A percentile compares a stretch with the other conserved stretches of the same genome.
Conservation (phyloP, 2,113 vertebrate species). For the Calypte anna region DNA sequence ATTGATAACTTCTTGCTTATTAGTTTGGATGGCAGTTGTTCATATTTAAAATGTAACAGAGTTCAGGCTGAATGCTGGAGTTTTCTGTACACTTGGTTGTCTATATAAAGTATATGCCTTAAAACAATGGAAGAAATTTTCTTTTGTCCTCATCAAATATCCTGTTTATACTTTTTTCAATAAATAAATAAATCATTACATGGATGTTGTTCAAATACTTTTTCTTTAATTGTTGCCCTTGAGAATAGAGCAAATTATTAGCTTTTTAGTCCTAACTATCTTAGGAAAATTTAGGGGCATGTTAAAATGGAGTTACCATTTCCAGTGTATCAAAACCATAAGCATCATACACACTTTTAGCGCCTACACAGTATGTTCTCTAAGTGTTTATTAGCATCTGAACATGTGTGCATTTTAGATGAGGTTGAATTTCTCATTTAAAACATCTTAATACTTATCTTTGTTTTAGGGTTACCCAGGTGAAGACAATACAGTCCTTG, state of each 20-base stretch:
- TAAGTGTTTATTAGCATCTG: not conserved
- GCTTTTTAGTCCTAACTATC: not conserved
- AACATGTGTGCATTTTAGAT: not conserved
- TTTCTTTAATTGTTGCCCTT: not conserved
- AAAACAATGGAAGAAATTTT: not conserved
- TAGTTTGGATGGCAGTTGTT: not conserved
- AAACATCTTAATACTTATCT: conserved; percentile 24
- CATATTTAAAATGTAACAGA: not conserved
- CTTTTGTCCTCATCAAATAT: not conserved
- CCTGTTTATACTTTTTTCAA: not conserved
- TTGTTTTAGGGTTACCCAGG: conserved; percentile 90
- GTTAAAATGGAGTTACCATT: not conserved
- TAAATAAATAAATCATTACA: not conserved
- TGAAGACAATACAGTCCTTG: conserved; percentile 86
- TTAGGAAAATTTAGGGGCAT: not conserved
- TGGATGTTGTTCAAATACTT: not conserved
- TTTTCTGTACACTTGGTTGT: not conserved
- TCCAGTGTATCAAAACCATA: not conserved
- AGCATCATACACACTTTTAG: not conserved
- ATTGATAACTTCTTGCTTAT: not conserved
- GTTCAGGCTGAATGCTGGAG: not conserved
- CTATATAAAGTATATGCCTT: not conserved
- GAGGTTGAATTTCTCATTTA: not conserved
- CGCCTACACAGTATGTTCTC: not conserved
- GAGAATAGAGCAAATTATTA: not conserved